phyloP scores from a whole-genome alignment of 2,888 invertebrate species.

The Rhagophthalmus giganteus region DNA sequence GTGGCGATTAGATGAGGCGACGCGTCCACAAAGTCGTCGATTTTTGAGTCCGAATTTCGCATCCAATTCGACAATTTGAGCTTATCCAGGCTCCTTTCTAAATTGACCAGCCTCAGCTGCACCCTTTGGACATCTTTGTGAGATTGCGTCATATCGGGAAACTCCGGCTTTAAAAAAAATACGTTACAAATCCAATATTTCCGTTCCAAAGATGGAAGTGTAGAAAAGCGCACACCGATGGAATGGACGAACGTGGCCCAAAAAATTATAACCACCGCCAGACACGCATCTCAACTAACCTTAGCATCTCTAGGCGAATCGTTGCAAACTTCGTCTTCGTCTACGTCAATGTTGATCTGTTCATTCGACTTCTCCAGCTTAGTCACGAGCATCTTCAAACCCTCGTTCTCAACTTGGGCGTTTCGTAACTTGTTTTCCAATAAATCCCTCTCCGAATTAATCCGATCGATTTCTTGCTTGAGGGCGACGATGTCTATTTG shows the following conservation, averaged over 20 bases:
- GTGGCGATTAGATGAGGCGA: too few relatives aligned
- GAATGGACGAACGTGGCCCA: too few relatives aligned
- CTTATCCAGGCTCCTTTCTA: conserved; percentile 40
- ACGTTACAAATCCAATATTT: background rate
- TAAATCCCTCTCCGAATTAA: conserved; percentile 44
- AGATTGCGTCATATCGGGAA: conserved; percentile 39
- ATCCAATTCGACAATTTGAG: conserved; percentile 10
- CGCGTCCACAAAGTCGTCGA: too few relatives aligned
- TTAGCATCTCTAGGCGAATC: too few relatives aligned
- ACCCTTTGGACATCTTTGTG: conserved; percentile 47
- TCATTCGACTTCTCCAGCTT: conserved; percentile 1
- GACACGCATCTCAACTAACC: too few relatives aligned
- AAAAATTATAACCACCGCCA: too few relatives aligned
- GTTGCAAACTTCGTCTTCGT: too few relatives aligned
- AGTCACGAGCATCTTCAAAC: conserved; percentile 39
- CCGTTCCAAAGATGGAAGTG: background rate
- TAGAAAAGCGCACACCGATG: too few relatives aligned
- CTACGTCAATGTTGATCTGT: too few relatives aligned
- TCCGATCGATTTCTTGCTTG: conserved; percentile 40
- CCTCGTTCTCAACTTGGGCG: conserved; percentile 43
- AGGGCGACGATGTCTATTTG: conserved; percentile 35
- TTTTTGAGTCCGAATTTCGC: background rate
- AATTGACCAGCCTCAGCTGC: conserved; percentile 43
- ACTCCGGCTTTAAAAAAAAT: conserved; percentile 6
- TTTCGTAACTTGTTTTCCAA: conserved; percentile 44